Conservation (phyloP, 23 tunicate species). For the Trididemnum clinides region DNA sequence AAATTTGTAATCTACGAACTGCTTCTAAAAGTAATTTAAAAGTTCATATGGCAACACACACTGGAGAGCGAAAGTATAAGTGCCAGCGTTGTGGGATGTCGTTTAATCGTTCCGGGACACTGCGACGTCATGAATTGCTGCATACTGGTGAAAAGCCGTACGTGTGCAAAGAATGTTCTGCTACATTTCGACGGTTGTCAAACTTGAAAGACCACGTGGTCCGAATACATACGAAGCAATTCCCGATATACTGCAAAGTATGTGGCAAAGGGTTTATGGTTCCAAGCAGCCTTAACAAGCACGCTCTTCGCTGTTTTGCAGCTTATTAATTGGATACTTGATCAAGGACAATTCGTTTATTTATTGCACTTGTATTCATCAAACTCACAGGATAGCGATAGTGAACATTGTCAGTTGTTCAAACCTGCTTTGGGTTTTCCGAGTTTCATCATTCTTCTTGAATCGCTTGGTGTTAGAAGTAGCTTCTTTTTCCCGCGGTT, state of each 20-base stretch:
- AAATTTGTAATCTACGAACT: constrained; percentile 32
- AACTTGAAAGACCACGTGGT: constrained; percentile 23
- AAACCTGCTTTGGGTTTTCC: no score
- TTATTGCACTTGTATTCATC: no score
- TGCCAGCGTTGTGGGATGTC: constrained; percentile 40
- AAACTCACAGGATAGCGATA: no score
- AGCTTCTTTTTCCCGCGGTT: no score
- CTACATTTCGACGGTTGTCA: not conserved
- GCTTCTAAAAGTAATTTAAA: constrained; percentile 8
- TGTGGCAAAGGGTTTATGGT: constrained; percentile 39
- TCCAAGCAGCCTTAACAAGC: constrained; percentile 29
- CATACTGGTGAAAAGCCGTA: constrained; percentile 41
- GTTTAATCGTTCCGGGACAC: constrained; percentile 13
- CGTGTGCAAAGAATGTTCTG: constrained; percentile 34
- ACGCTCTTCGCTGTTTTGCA: no score
- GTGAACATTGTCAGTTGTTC: no score
- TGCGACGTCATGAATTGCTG: constrained; percentile 26
- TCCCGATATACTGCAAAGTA: constrained; percentile 22
- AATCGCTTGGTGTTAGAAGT: no score
- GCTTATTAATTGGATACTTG: no score
- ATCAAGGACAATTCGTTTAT: no score
- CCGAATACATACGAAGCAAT: constrained; percentile 30
- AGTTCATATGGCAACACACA: constrained; percentile 44
- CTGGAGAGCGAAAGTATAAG: constrained; percentile 42
- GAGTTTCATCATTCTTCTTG: no score